Evolutionary conservation across 2,888 invertebrate species (phyloP).

Genomic region (Pristionchus arcanus): DNA sequence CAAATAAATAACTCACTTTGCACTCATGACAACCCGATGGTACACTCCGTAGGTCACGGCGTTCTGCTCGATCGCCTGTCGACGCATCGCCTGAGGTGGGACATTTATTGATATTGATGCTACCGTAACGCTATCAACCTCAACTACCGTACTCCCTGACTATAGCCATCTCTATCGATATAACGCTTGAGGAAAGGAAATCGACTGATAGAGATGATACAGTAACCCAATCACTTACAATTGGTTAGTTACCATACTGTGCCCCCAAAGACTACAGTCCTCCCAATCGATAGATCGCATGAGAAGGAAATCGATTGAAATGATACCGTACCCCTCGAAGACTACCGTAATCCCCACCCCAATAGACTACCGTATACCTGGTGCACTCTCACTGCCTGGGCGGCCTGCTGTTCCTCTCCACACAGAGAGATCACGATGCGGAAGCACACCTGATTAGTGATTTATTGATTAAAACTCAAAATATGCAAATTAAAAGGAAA

Average conservation of each 20-base stretch:
- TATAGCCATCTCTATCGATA: too few relatives aligned
- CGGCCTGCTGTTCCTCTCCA: conserved; percentile 91
- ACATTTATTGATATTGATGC: neutral
- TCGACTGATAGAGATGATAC: too few relatives aligned
- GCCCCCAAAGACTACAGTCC: too few relatives aligned
- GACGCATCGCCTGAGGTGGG: conserved; percentile 87
- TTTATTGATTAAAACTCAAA: neutral
- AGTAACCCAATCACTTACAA: too few relatives aligned
- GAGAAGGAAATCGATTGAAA: neutral
- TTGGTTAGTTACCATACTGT: too few relatives aligned
- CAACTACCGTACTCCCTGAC: too few relatives aligned
- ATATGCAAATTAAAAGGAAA: neutral
- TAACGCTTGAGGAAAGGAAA: too few relatives aligned
- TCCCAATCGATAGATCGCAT: too few relatives aligned
- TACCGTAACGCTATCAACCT: neutral
- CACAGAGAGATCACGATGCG: conserved; percentile 98
- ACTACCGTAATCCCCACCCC: conserved; percentile 28
- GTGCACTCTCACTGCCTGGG: conserved; percentile 90
- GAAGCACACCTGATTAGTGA: conserved; percentile 86
- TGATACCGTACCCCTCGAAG: neutral
- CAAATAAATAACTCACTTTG: conserved; percentile 85
- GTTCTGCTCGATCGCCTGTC: conserved; percentile 94
- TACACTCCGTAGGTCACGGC: conserved; percentile 96
- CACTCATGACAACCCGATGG: conserved; percentile 90
- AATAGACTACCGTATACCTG: conserved; percentile 58